Evolutionary conservation across 92 coral and sea anemone species (phyloP).

Genomic region (Parazoanthus swiftii): DNA sequence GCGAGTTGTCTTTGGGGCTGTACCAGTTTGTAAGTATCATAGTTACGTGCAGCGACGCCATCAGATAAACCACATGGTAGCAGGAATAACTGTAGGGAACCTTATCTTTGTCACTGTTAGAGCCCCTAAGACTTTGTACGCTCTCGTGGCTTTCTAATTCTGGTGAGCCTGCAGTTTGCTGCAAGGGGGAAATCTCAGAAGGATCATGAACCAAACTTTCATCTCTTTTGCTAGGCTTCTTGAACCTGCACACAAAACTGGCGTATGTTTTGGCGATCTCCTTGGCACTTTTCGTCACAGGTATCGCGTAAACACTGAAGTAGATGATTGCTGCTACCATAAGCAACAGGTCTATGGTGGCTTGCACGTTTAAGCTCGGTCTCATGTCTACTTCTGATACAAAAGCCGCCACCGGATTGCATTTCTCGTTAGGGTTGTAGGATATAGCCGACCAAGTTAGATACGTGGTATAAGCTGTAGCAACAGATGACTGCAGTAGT

Average conservation of each 20-base stretch:
- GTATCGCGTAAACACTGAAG: slow-evolving; percentile 68
- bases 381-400: slow-evolving; percentile 95
- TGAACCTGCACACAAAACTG: not conserved
- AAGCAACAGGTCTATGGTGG: slow-evolving; percentile 75
- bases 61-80: slow-evolving; percentile 84
- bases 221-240: not conserved
- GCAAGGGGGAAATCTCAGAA: slow-evolving; percentile 33
- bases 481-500: slow-evolving; percentile 75
- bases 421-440: slow-evolving; percentile 91
- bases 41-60: slow-evolving; percentile 85
- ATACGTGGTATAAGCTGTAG: slow-evolving; percentile 72
- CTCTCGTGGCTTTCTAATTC: slow-evolving; percentile 1
- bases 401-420: slow-evolving; percentile 92
- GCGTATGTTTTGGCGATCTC: slow-evolving; percentile 48
- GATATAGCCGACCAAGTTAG: slow-evolving; percentile 92
- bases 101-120: slow-evolving; percentile 42
- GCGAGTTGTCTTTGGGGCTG: slow-evolving; percentile 85
- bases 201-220: slow-evolving; percentile 1
- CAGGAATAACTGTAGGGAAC: slow-evolving; percentile 82
- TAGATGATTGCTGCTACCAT: slow-evolving; percentile 66
- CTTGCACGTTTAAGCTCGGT: slow-evolving; percentile 87
- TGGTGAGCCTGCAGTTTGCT: not conserved
- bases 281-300: slow-evolving; percentile 60
- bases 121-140: slow-evolving; percentile 13
- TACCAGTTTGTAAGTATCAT: slow-evolving; percentile 97